These are phyloP conservation scores for Natrix natrix DNA, from an alignment of 2,797 vertebrate genomes.

Conservation along the genomic window DNA sequence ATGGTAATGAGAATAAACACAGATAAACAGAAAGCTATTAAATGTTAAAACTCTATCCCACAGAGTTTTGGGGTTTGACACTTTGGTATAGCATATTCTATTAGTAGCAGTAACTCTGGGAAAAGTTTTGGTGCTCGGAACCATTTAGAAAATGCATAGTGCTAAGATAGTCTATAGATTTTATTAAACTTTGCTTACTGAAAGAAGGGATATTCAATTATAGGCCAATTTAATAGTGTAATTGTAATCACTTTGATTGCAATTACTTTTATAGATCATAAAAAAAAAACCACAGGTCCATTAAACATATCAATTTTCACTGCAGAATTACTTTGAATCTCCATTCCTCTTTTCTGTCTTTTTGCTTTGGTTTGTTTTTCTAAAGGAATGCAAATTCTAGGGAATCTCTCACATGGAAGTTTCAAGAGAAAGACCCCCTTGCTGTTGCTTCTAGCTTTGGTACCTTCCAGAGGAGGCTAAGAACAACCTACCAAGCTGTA, in stretches of 20 bases:
- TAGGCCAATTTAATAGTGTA: conserved; percentile 60
- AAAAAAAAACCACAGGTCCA: conserved; percentile 42
- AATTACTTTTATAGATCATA: conserved; percentile 53
- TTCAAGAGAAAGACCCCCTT: neutral
- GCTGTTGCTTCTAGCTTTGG: neutral
- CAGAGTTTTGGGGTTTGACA: conserved; percentile 37
- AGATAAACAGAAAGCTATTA: conserved; percentile 50
- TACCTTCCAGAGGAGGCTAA: neutral
- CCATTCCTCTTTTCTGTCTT: conserved; percentile 14
- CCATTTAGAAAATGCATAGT: conserved; percentile 6
- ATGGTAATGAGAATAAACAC: conserved; percentile 16
- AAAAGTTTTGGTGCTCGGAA: neutral
- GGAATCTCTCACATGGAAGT: neutral
- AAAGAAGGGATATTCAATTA: conserved; percentile 53
- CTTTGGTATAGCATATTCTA: conserved; percentile 1
- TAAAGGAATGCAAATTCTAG: neutral
- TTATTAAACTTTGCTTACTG: conserved; percentile 57
- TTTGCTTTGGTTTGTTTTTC: neutral
- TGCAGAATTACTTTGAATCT: conserved; percentile 14
- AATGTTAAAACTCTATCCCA: conserved; percentile 46
- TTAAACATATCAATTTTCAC: conserved; percentile 32
- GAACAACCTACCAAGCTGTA: neutral
- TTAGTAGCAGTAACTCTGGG: neutral
- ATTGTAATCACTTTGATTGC: conserved; percentile 53
- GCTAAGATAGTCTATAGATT: conserved; percentile 20